phyloP scores from a whole-genome alignment of 1,140 invertebrate species.

The Uloborus diversus region DNA sequence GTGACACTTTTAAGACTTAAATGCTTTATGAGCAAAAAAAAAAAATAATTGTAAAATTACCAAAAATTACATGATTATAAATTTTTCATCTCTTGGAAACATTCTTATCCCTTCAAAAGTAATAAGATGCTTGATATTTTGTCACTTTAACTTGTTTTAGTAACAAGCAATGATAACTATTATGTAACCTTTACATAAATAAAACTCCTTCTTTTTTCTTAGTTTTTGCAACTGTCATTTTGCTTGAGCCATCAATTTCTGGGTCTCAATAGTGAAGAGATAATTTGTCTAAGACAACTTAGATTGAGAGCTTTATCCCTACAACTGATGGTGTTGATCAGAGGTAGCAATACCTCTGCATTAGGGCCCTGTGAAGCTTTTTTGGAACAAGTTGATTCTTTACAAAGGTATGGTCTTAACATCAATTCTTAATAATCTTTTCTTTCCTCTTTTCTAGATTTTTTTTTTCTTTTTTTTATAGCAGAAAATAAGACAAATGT shows the following conservation, averaged over 20 bases:
- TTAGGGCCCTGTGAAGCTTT: constrained; percentile 74
- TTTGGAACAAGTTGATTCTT: constrained; percentile 71
- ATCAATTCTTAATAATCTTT: too few relatives aligned
- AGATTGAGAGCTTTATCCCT: constrained; percentile 84
- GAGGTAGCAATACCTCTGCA: constrained; percentile 72
- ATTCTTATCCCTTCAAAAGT: too few relatives aligned
- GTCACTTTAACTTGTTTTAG: too few relatives aligned
- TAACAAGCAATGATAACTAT: too few relatives aligned
- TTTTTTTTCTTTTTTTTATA: background rate
- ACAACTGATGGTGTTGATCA: constrained; percentile 79
- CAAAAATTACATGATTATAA: background rate
- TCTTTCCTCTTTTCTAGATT: too few relatives aligned
- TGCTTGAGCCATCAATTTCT: constrained; percentile 85
- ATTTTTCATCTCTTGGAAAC: background rate
- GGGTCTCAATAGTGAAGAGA: constrained; percentile 77
- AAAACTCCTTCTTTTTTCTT: background rate
- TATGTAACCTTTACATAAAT: too few relatives aligned
- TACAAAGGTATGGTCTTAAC: constrained; percentile 66
- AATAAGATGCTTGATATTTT: too few relatives aligned
- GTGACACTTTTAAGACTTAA: too few relatives aligned
- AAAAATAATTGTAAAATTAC: too few relatives aligned
- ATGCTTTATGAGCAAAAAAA: too few relatives aligned
- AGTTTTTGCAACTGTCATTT: constrained; percentile 72
- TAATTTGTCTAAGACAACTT: constrained; percentile 81
- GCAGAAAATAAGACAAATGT: too few relatives aligned